These are phyloP conservation scores for Uloborus plumipes DNA, from an alignment of 2,888 invertebrate genomes.

Conservation along the genomic window DNA sequence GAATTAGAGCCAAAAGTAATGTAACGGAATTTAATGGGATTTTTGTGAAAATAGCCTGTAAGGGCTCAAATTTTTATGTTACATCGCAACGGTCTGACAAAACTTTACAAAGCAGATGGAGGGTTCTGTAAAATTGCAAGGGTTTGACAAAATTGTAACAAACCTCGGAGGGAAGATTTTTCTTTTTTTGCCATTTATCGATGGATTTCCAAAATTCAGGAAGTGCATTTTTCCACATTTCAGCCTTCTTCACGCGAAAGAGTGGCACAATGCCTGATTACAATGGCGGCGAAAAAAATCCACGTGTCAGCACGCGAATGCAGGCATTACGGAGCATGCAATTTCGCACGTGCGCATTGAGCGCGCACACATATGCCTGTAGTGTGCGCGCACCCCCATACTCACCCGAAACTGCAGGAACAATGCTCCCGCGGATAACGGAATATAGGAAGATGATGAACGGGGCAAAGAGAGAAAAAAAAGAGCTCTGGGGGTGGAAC, in stretches of 20 bases:
- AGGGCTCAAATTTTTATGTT: too few relatives aligned
- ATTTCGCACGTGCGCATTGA: slow-evolving; percentile 11
- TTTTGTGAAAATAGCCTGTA: too few relatives aligned
- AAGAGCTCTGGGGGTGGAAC: slow-evolving; percentile 32
- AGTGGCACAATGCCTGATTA: background rate
- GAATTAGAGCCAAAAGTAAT: too few relatives aligned
- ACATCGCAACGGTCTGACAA: too few relatives aligned
- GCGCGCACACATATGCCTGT: background rate
- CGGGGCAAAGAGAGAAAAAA: slow-evolving; percentile 3
- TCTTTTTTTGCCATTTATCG: background rate
- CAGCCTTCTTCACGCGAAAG: background rate
- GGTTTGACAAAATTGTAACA: background rate
- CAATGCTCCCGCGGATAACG: slow-evolving; percentile 16
- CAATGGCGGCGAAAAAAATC: background rate
- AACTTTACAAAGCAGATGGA: too few relatives aligned
- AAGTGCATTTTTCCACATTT: background rate
- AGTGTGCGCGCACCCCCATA: background rate
- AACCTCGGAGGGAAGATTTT: slow-evolving; percentile 5
- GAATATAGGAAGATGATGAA: slow-evolving; percentile 10
- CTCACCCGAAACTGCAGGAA: slow-evolving; percentile 2
- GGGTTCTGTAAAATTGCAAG: too few relatives aligned
- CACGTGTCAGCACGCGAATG: slow-evolving; percentile 20
- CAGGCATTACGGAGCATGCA: slow-evolving; percentile 4
- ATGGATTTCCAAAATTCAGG: background rate
- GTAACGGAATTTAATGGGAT: too few relatives aligned